A percentile compares a stretch with the other conserved stretches of the same genome.
phyloP scores from a whole-genome alignment of 2,888 invertebrate genomes.

The Melanargia galathea region DNA sequence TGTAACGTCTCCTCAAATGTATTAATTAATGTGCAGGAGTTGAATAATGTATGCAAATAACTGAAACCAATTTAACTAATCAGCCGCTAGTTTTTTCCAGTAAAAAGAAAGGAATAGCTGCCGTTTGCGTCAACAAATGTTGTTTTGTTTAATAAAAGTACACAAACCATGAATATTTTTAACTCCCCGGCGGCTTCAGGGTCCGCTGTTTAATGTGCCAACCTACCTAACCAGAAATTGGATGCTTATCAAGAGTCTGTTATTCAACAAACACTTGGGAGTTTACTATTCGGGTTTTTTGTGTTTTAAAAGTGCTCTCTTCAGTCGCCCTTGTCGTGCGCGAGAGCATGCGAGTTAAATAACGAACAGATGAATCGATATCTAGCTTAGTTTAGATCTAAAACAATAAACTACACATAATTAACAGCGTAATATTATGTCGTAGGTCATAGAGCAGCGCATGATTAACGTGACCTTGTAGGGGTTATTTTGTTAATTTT shows the following conservation, averaged over 20 bases:
- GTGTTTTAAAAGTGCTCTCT: no score
- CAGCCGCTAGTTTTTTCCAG: constrained; percentile 29
- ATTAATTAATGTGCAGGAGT: constrained; percentile 9
- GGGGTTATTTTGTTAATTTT: no score
- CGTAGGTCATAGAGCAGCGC: no score
- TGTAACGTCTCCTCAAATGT: no score
- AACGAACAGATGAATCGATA: no score
- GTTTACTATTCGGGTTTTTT: neutral
- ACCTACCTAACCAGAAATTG: constrained; percentile 6
- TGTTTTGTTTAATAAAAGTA: constrained; percentile 17
- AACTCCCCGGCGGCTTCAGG: neutral
- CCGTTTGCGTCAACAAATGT: constrained; percentile 18
- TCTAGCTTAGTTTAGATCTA: no score
- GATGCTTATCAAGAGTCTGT: neutral
- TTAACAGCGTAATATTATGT: no score
- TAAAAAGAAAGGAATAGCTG: constrained; percentile 24
- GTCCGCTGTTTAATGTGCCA: constrained; percentile 1
- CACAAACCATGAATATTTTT: constrained; percentile 20
- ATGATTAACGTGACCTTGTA: no score
- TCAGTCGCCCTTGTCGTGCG: no score
- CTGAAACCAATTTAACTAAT: constrained; percentile 28
- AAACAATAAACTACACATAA: no score
- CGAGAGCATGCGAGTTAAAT: no score
- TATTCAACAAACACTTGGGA: constrained; percentile 9
- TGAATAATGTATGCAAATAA: constrained; percentile 15